Percentiles rank a stretch among this genome's conserved stretches.
These are phyloP conservation scores for Agrypnus murinus DNA, from an alignment of 2,888 invertebrate species.

Conservation along the genomic window DNA sequence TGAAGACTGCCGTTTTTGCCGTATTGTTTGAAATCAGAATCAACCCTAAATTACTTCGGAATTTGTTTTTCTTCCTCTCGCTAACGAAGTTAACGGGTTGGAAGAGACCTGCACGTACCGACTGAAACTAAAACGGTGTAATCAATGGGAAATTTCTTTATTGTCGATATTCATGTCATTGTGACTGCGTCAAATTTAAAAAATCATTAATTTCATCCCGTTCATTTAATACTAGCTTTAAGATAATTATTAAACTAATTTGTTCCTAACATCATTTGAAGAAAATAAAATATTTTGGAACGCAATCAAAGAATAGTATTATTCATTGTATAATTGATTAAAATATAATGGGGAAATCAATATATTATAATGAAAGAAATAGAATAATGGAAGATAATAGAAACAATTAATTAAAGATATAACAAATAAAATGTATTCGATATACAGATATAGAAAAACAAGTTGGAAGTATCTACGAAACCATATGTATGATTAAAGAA, in stretches of 20 bases:
- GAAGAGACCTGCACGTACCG: conserved; percentile 38
- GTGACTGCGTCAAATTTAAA: conserved; percentile 5
- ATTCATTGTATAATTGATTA: too few relatives aligned
- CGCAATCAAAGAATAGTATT: not conserved
- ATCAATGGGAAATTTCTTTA: conserved; percentile 23
- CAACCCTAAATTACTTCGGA: conserved; percentile 35
- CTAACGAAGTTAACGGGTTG: conserved; percentile 37
- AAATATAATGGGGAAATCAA: too few relatives aligned
- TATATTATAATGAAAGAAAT: too few relatives aligned
- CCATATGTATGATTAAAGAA: too few relatives aligned
- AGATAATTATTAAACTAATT: not conserved
- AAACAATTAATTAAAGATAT: too few relatives aligned
- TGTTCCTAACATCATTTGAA: too few relatives aligned
- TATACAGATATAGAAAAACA: too few relatives aligned
- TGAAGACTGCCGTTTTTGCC: conserved; percentile 21
- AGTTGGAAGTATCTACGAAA: too few relatives aligned
- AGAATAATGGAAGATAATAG: too few relatives aligned
- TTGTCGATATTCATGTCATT: conserved; percentile 16
- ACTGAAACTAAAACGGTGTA: conserved; percentile 31
- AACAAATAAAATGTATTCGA: too few relatives aligned
- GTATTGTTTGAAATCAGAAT: conserved; percentile 42
- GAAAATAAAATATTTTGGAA: not conserved
- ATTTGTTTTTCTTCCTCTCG: conserved; percentile 34
- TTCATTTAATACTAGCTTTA: not conserved
- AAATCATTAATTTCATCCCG: conserved; percentile 9